Base-by-base conservation (phyloP, 1,140 invertebrate species). In the Zelostemma sp. region DNA sequence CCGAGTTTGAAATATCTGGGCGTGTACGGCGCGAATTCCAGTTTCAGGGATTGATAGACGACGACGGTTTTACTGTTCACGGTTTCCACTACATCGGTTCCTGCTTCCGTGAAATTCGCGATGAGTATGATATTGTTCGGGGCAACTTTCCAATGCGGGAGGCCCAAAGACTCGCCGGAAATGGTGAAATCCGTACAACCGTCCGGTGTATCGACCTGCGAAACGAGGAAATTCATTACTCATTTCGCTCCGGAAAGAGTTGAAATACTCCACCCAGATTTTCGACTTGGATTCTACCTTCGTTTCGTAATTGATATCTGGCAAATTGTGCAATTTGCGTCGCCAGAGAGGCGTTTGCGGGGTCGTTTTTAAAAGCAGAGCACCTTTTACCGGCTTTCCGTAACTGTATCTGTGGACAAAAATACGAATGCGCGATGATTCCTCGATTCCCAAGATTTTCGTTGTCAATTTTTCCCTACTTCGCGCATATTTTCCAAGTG, bases 331-430 rank as follows among this genome's bases (percentile, higher is more conserved):
- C n/a, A 65, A 53, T 50, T 80, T 83, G n/a, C 81, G 70, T 45
- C 76, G 73, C 82, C 84, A 85, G 16, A 75, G 80, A 0, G 83
- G 80, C 6, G 76, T 83, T 33, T 80, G 77, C 0, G 84, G 79
- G 0, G 77, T 82, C 5, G 86, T 77, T 76, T 85, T 88, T 18
- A 87, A 43, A 3, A 84, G 61, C n/a, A 85, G 75, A 25, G 76
- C 80, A 2, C 91, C 91, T 56, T 90, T 87, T 3, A 93, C 91
- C 1, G 90, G 90, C 74, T 92, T 91, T 4, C 91, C 90, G 79
- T 92, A 93, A 2, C 90, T 92, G 64, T 93, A 93, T 54, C 91
- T 92, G 59, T 5, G 11, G 11, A 35, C 2, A 35, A n/a, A 35
- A 25, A 25, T 25, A 25, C 21, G 21, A 25, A 25, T 25, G 21